Evolutionary conservation across 2,888 invertebrate species (phyloP), one percentile per base, ranked within the genome.

Genomic region (Melipona beecheii): DNA sequence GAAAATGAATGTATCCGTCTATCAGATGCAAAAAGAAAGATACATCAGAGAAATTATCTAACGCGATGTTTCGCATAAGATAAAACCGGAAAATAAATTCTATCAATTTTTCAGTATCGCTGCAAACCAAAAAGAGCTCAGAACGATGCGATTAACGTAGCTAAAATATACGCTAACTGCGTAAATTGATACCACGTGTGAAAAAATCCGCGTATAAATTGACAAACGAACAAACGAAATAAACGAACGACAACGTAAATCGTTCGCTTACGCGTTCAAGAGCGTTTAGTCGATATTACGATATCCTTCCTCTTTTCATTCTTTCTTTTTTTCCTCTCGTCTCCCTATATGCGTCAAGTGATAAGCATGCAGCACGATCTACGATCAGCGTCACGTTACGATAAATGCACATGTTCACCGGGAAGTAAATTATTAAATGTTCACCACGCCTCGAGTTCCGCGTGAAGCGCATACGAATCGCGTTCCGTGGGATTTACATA

Each of bases 381-480:
- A 52, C 21, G 36, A 50, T 4, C 64, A 52, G 52, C 11, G 31
- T 69, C 73, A 43, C 24, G 82, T 21, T 27, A 24, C 54, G 75
- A 76, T 27, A 76, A 64, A 84, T 36, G 60, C 74, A 75, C 75
- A 58, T 72, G 69, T 72, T 58, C 82, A 62, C 79, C 70, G 71
- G 70, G 71, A 86, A 86, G 73, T 76, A 60, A 87, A 78, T 86
- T 78, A 81, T 84, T 58, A 50, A 49, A 75, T 73, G 68, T 78
- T 65, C 52, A 52, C 74, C 68, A 75, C 81, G 69, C 80, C 83
- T 84, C 27, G 73, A 24, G 60, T 60, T 54, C n/a, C 24, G 43
- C 62, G 56, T 50, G 64, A 75, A 31, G 31, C 43, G 79, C 52
- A 58, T 70, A 75, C 70, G 78, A 78, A 60, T 71, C 60, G 17